Conservation (phyloP, 2,888 invertebrate genomes). For the Archips crataeganus region DNA sequence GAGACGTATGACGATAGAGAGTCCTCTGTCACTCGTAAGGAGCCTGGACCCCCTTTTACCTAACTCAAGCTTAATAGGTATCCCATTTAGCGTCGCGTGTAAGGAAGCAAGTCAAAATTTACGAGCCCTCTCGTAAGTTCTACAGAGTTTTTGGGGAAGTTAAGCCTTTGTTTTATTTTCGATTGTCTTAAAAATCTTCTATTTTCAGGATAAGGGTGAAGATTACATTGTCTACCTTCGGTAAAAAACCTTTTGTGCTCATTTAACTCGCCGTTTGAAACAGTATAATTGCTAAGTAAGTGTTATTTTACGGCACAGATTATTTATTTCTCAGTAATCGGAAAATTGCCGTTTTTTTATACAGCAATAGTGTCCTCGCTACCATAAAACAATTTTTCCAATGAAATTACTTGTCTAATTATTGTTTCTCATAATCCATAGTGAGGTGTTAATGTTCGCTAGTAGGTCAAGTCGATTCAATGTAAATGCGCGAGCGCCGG, state of each 20-base stretch:
- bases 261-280: neutral
- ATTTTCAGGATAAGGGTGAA: too few relatives aligned
- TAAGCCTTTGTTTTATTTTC: too few relatives aligned
- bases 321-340: neutral
- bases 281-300: neutral
- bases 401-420: neutral
- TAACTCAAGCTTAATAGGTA: constrained; percentile 28
- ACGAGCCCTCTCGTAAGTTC: neutral
- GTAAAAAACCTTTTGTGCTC: neutral
- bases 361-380: neutral
- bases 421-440: constrained; percentile 22
- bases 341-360: neutral
- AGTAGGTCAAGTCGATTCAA: constrained; percentile 78
- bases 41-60: constrained; percentile 33
- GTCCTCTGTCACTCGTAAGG: constrained; percentile 37
- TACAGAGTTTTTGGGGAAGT: neutral
- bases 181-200: too few relatives aligned
- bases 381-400: neutral
- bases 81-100: constrained; percentile 9
- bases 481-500: constrained; percentile 74
- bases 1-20: constrained; percentile 33
- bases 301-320: neutral
- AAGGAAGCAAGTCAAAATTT: neutral
- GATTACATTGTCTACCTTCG: too few relatives aligned
- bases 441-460: constrained; percentile 49